Base-by-base conservation (phyloP, 2,888 invertebrate genomes). In the Folsomia candida region DNA sequence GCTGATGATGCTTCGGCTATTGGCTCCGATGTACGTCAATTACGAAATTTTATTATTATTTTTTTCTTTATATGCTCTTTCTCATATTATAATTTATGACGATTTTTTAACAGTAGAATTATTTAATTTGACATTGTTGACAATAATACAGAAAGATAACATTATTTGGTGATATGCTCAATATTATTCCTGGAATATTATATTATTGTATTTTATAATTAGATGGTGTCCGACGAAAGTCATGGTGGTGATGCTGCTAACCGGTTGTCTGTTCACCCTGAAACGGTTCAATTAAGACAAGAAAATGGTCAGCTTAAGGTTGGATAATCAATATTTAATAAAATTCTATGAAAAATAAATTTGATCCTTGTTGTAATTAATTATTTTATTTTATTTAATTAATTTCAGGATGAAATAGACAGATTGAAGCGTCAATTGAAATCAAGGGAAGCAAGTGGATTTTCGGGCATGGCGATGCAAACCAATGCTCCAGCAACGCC, bases 281-380 rank as follows among this genome's bases (percentile, higher is more conserved):
- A 76, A 63, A 67, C 66, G 20, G 9, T 66, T 47, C 73, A 73
- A 61, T 66, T 77, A 70, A 76, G 68, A 85, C 90, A 91, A 85
- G 94, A 95, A 85, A 93, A 92, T 86, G 85, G 92, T 81, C 88
- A 89, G 84, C 87, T 95, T 82, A 93, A 91, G 88, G 92, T 91
- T 85, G 85, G 85, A 83, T n/a, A 63, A 47, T 25, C 14, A 60
- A n/a, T 60, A n/a, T 51, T 51, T 37, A 29, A 26, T 51, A 25
- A 47, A 6, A 26, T 11, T 57, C 57, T 27, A 22, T 59, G 58
- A 67, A 14, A 54, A n/a, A 54, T n/a, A 14, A 37, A 4, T 24
- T 6, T 37, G 6, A 14, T 37, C 37, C 14, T 37, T 37, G 4
- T 37, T 37, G 37, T 37, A 4, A 54, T n/a, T 14, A 54, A 54